Conservation (phyloP, 2,113 vertebrate genomes). For the Eolophus roseicapilla region DNA sequence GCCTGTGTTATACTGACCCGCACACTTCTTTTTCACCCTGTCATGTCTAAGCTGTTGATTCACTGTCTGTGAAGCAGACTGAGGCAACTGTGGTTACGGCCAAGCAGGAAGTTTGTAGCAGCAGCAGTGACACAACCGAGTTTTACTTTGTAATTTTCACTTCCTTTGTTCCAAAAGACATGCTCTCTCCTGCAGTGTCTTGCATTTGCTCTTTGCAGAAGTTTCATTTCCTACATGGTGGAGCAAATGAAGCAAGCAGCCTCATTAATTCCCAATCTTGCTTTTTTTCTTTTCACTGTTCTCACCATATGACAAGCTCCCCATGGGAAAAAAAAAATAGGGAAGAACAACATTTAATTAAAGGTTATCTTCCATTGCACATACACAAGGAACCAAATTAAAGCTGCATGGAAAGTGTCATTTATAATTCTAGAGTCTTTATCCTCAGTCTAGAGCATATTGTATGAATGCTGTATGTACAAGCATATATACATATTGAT, state of each 20-base stretch:
- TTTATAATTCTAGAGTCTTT: neutral
- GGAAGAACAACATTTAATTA: neutral
- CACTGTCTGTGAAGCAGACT: neutral
- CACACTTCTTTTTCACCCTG: neutral
- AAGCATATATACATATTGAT: neutral
- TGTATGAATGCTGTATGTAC: neutral
- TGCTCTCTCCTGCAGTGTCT: neutral
- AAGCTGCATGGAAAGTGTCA: neutral
- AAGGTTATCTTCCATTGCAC: neutral
- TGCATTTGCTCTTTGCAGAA: neutral
- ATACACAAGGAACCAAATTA: neutral
- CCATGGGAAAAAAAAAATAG: neutral
- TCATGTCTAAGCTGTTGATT: neutral
- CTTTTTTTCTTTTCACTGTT: neutral
- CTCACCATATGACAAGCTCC: neutral
- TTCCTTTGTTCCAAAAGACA: neutral
- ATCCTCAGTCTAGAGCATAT: neutral
- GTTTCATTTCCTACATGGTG: neutral
- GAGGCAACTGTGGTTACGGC: neutral
- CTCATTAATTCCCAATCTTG: neutral
- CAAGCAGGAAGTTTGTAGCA: neutral
- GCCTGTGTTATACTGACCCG: rapidly evolving
- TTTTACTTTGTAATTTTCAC: neutral
- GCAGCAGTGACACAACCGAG: neutral
- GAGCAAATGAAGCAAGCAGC: neutral